phyloP scores from a whole-genome alignment of 1,140 invertebrate species.

The Penaeus indicus region DNA sequence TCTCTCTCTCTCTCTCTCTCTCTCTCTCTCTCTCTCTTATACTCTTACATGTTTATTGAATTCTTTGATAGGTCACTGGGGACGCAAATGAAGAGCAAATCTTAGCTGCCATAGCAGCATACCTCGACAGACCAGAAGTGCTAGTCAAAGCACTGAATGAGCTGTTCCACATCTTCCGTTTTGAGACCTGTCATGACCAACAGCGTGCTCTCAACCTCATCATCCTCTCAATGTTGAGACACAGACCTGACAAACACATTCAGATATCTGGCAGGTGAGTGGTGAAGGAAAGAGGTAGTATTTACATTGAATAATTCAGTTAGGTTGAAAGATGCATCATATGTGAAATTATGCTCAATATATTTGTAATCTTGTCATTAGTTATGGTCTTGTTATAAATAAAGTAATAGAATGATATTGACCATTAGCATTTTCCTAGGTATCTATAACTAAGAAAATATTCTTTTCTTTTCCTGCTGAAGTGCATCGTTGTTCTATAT shows the following conservation, averaged over 20 bases:
- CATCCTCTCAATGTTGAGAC: constrained; percentile 87
- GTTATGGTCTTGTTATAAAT: too few species aligned
- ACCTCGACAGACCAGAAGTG: constrained; percentile 72
- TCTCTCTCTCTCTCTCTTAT: too few species aligned
- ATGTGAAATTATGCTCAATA: constrained; percentile 34
- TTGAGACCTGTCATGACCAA: constrained; percentile 76
- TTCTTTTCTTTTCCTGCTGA: constrained; percentile 57
- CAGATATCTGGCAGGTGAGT: constrained; percentile 90
- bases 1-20: too few species aligned
- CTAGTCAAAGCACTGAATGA: constrained; percentile 90
- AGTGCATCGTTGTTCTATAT: constrained; percentile 96
- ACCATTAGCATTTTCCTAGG: not conserved
- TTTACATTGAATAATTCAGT: not conserved
- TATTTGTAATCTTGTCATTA: not conserved
- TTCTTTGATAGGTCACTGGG: constrained; percentile 81
- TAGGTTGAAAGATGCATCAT: too few species aligned
- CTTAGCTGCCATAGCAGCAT: constrained; percentile 78
- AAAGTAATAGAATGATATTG: too few species aligned
- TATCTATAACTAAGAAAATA: not conserved
- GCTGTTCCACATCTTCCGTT: constrained; percentile 90
- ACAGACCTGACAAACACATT: constrained; percentile 86
- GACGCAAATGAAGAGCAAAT: constrained; percentile 93
- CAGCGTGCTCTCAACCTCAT: constrained; percentile 82
- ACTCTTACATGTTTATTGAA: not conserved
- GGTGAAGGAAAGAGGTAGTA: constrained; percentile 34